These are phyloP conservation scores for Campaea margaritaria DNA, from an alignment of 2,888 invertebrate genomes.

Conservation along the genomic window DNA sequence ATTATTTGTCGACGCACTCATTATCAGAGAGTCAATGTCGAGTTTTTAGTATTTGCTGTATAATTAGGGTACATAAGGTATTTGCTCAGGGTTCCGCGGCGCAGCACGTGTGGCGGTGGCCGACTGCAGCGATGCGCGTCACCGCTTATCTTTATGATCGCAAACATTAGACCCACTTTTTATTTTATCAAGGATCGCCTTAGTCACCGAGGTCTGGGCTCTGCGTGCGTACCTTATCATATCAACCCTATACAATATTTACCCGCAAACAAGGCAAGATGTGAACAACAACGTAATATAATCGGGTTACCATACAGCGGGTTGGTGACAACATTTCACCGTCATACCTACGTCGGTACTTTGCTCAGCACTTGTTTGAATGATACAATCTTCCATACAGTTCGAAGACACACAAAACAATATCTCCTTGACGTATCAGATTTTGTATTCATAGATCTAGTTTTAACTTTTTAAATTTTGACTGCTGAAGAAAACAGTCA, in stretches of 20 bases:
- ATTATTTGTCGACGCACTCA: slow-evolving; percentile 55
- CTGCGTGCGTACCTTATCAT: slow-evolving; percentile 66
- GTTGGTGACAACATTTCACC: slow-evolving; percentile 11
- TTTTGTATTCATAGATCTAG: no score
- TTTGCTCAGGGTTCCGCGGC: slow-evolving; percentile 64
- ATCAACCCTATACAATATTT: slow-evolving; percentile 76
- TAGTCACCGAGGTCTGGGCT: slow-evolving; percentile 68
- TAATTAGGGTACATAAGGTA: slow-evolving; percentile 67
- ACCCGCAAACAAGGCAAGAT: slow-evolving; percentile 58
- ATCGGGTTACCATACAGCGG: slow-evolving; percentile 34
- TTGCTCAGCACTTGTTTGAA: not conserved
- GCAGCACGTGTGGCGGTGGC: slow-evolving; percentile 72
- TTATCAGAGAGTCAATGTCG: slow-evolving; percentile 70
- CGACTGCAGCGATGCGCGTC: slow-evolving; percentile 63
- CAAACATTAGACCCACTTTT: slow-evolving; percentile 72
- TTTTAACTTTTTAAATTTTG: no score
- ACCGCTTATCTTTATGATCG: slow-evolving; percentile 77
- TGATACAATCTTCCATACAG: not conserved
- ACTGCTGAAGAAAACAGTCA: no score
- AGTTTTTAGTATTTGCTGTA: slow-evolving; percentile 72
- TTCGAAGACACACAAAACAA: no score
- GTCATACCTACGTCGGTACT: slow-evolving; percentile 12
- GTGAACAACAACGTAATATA: slow-evolving; percentile 55
- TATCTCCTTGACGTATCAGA: not conserved
- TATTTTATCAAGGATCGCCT: slow-evolving; percentile 76